Base-by-base conservation (phyloP, 2,888 invertebrate genomes). In the Mesoligia furuncula region DNA sequence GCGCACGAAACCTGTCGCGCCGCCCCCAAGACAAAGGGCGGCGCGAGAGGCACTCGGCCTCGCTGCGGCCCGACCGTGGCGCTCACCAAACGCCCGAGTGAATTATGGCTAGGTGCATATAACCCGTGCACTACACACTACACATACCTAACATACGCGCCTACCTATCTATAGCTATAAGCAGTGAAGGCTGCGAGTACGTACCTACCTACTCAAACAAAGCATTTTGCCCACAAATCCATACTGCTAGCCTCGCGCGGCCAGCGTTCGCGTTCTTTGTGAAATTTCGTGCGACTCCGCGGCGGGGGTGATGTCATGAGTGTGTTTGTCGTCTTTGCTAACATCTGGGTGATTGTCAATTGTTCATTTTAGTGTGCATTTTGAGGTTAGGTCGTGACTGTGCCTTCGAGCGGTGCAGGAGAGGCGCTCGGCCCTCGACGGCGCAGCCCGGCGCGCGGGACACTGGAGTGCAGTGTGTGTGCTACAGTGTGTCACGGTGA, bases 191-290 rank as follows among this genome's bases (percentile, higher is more conserved):
- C 96, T 96, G 95, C 93, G 88, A 92, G 93, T 95, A 94, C 94
- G 93, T 95, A 94, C 93, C 93, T 93, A 94, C 93, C 93, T 93
- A 94, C 93, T 95, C 95, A 94, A 96, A 96, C 96, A 96, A 96
- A 96, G 96, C 96, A 95, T 94, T 96, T 94, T 92, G 94, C 93
- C 93, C 94, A 93, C 94, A 93, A 94, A 94, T 94, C 95, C 93
- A 93, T 93, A 93, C 90, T 90, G 93, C 92, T 91, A 91, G 91
- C 88, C 90, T 90, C 91, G 91, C 90, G 91, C 92, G 89, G 91
- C 89, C 90, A 92, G 90, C 89, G 91, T 90, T 93, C 90, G 91
- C 91, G 92, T 94, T 93, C 94, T 94, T 93, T 94, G 92, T 94
- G 90, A 93, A 91, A 92, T 91, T 90, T 90, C 90, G 91, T 90